Evolutionary conservation across 2,888 invertebrate species (phyloP), one percentile per base, ranked within the genome.

Genomic region (Lysandra coridon): DNA sequence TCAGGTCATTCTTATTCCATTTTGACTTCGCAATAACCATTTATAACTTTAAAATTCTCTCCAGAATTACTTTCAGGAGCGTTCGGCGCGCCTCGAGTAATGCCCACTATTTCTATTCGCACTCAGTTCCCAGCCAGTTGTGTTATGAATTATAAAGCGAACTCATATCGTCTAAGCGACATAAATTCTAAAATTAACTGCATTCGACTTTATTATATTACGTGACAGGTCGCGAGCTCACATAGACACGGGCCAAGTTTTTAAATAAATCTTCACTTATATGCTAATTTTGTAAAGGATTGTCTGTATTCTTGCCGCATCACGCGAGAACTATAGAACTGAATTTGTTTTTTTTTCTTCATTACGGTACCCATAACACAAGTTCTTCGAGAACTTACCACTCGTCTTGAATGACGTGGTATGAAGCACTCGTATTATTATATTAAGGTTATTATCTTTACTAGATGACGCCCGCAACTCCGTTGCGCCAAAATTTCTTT

Each of bases 61-160:
- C 12, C 69, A 37, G 69, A 69, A 69, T 69, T 69, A 37, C 69
- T 69, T 69, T 69, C 33, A 64, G 69, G 69, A 33, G 64, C 30
- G 14, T 69, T 69, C 23, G 69, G 69, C 33, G 37, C 14, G 69
- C 33, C 17, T 37, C 10, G 69, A 23, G 69, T 69, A 69, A 69
- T 69, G 69, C 14, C 69, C 69, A 53, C 78, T 78, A 69, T 53
- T 73, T 80, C 78, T 80, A 79, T 76, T 74, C 78, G 74, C 79
- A 23, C 23, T 40, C 74, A 74, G 74, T 44, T 74, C 74, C 1
- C 44, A 74, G 74, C 23, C 44, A n/a, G 74, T 74, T 74, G 44
- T 74, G 74, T 44, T 74, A 74, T 74, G 44, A 74, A 74, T 74
- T 74, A 74, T 74, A 44, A 44, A 74, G 1, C 40, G 40, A 74